Evolutionary conservation across 35 echinoderm and acorn worm genomes (phyloP).

Genomic region (Heliocidaris tuberculata): DNA sequence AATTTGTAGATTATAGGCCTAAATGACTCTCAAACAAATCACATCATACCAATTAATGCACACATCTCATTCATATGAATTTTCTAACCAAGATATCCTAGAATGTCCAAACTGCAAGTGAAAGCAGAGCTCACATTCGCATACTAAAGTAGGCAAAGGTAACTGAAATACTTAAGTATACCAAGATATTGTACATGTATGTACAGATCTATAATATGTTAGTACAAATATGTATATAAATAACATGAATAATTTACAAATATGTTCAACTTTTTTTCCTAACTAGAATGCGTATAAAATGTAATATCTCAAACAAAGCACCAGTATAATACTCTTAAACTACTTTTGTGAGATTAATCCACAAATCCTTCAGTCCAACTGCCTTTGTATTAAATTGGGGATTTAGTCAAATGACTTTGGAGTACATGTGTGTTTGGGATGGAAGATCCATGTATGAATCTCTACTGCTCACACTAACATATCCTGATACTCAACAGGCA

Average conservation of each 20-base stretch:
- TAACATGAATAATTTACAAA: slow-evolving; percentile 5
- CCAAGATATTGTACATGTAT: neutral
- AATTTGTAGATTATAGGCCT: too few species aligned
- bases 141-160: too few species aligned
- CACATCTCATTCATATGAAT: neutral
- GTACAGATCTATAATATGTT: slow-evolving; percentile 31
- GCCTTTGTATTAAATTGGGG: too few species aligned
- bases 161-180: too few species aligned
- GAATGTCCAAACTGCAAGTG: neutral
- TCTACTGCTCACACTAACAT: neutral
- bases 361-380: neutral
- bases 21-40: neutral
- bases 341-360: neutral
- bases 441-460: neutral
- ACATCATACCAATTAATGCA: neutral
- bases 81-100: neutral
- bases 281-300: neutral
- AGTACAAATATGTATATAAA: slow-evolving; percentile 35
- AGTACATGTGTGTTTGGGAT: neutral
- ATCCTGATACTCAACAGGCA: too few species aligned
- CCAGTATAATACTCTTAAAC: neutral
- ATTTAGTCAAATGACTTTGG: neutral
- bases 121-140: neutral
- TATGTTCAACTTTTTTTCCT: neutral
- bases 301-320: neutral